These are phyloP conservation scores for Cynodonichthys magdalenae DNA, from an alignment of 2,797 vertebrate genomes.

Conservation along the genomic window DNA sequence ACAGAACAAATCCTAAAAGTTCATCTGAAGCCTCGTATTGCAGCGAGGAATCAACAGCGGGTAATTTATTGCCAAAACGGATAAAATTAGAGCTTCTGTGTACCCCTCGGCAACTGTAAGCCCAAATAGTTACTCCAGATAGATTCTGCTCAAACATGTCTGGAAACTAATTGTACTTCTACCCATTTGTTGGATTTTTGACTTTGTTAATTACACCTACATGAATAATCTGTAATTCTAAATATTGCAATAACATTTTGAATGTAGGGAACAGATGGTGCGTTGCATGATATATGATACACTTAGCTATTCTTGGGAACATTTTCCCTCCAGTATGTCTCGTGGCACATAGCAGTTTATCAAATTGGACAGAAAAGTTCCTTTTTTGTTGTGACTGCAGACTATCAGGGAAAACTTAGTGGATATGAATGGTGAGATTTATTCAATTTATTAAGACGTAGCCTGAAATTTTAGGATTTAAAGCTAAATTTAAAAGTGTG, in stretches of 20 bases:
- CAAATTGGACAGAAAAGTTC: constrained; percentile 71
- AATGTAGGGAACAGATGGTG: constrained; percentile 78
- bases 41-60: constrained; percentile 52
- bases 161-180: constrained; percentile 66
- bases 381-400: constrained; percentile 63
- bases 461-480: constrained; percentile 7
- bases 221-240: constrained; percentile 81
- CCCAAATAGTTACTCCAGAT: constrained; percentile 75
- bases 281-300: constrained; percentile 81
- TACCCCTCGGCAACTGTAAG: constrained; percentile 58
- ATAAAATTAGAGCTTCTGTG: constrained; percentile 74
- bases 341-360: constrained; percentile 68
- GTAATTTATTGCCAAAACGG: constrained; percentile 69
- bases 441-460: too few relatives aligned
- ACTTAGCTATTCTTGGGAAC: constrained; percentile 82
- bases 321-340: constrained; percentile 78
- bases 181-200: constrained; percentile 76
- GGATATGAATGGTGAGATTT: too few relatives aligned
- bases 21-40: constrained; percentile 38
- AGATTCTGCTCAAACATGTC: constrained; percentile 70
- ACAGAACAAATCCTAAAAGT: constrained; percentile 35
- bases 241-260: constrained; percentile 83
- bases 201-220: constrained; percentile 79
- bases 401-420: constrained; percentile 38
- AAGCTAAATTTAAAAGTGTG: constrained; percentile 15